Evolutionary conservation across 2,888 invertebrate genomes (phyloP).

Genomic region (Lepidochrysops patricia): DNA sequence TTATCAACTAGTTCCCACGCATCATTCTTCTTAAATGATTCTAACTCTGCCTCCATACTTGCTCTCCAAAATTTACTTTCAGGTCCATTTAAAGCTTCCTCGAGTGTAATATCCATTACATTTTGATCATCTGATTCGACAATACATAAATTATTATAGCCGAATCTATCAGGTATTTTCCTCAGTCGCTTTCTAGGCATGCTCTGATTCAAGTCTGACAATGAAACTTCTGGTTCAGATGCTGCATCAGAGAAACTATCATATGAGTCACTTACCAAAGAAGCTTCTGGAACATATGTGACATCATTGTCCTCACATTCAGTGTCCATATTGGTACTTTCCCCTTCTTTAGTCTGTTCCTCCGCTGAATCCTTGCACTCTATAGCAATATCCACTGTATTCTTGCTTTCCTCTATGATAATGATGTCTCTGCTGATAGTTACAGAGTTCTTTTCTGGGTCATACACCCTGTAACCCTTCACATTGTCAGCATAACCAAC

Average conservation of each 20-base stretch:
- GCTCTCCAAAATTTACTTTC: slow-evolving; percentile 14
- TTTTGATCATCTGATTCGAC: background rate
- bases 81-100: slow-evolving; percentile 17
- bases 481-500: slow-evolving; percentile 20
- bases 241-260: background rate
- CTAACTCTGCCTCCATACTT: slow-evolving; percentile 11
- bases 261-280: background rate
- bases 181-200: background rate
- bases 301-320: background rate
- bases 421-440: background rate
- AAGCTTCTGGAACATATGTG: background rate
- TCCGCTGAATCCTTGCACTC: background rate
- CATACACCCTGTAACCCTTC: slow-evolving; percentile 7
- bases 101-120: background rate
- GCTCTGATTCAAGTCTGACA: background rate
- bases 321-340: background rate
- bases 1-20: slow-evolving; percentile 18
- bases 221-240: background rate
- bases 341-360: background rate
- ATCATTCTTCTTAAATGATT: slow-evolving; percentile 17
- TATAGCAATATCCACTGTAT: background rate
- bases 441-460: background rate
- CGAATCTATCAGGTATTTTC: no score
- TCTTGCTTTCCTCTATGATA: background rate
- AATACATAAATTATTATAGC: background rate